Evolutionary conservation across 2,113 vertebrate species (phyloP).

Genomic region (Sphaerodactylus townsendi): DNA sequence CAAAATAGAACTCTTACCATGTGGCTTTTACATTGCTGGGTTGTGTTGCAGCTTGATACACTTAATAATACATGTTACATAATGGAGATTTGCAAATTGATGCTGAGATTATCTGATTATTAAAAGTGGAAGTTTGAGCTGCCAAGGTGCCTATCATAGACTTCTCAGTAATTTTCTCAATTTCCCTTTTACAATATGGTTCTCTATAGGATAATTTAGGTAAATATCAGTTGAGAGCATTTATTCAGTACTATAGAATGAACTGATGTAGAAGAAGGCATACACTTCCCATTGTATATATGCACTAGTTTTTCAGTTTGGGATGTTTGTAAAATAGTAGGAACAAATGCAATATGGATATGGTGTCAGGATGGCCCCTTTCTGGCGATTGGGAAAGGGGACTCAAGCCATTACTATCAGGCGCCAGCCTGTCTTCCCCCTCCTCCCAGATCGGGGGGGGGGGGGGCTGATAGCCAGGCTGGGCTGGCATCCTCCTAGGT

Average conservation of each 20-base stretch:
- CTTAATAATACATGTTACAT: not conserved
- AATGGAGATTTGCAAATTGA: not conserved
- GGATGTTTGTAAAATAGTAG: not conserved
- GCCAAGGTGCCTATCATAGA: not conserved
- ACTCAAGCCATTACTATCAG: too few relatives aligned
- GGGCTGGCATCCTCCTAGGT: too few relatives aligned
- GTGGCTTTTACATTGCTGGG: conserved; percentile 16
- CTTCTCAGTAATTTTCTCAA: not conserved
- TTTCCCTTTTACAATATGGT: not conserved
- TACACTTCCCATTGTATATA: not conserved
- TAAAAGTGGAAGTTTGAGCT: not conserved
- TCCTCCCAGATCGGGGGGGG: too few relatives aligned
- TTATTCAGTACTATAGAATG: not conserved
- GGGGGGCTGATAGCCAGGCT: too few relatives aligned
- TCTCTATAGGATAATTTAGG: not conserved
- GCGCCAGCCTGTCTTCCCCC: too few relatives aligned
- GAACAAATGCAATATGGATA: not conserved
- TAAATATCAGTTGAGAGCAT: not conserved
- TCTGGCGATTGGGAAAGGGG: too few relatives aligned
- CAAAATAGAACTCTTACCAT: not conserved
- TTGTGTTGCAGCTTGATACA: not conserved
- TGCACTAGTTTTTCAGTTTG: not conserved
- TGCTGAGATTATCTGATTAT: not conserved
- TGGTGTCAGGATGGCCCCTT: too few relatives aligned
- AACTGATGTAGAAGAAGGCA: not conserved